phyloP scores from a whole-genome alignment of 2,888 invertebrate genomes.

The Drosophila hawaiiensis region DNA sequence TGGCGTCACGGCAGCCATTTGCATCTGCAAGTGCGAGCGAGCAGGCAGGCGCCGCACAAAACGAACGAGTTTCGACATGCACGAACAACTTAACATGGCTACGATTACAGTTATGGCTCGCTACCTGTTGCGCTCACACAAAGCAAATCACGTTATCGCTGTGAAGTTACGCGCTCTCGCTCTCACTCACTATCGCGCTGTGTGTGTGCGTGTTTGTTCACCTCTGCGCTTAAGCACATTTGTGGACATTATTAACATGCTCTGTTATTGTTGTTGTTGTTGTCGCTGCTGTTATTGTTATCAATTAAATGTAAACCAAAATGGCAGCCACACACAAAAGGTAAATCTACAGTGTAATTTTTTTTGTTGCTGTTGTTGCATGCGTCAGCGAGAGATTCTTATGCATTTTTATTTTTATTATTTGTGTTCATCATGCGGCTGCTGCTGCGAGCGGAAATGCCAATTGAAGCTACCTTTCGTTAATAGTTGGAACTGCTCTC shows the following conservation, averaged over 20 bases:
- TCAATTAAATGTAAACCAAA: conserved; percentile 76
- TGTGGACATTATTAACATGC: conserved; percentile 71
- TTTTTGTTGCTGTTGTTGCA: conserved; percentile 33
- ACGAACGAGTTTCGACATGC: conserved; percentile 56
- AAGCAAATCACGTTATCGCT: conserved; percentile 67
- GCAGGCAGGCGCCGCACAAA: conserved; percentile 16
- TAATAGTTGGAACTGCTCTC: conserved; percentile 55
- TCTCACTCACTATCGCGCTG: conserved; percentile 17
- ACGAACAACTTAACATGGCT: conserved; percentile 33
- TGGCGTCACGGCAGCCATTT: conserved; percentile 54
- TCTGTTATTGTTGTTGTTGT: conserved; percentile 56
- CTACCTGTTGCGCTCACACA: conserved; percentile 71
- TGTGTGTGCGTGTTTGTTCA: conserved; percentile 57
- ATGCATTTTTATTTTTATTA: conserved; percentile 57
- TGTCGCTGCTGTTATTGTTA: conserved; percentile 59
- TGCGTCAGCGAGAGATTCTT: conserved; percentile 69
- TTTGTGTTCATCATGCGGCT: conserved; percentile 41
- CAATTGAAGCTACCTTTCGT: conserved; percentile 75
- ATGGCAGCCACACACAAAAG: conserved; percentile 59
- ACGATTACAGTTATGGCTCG: conserved; percentile 32
- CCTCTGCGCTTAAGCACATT: conserved; percentile 64
- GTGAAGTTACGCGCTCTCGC: conserved; percentile 45
- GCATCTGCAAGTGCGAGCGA: conserved; percentile 39
- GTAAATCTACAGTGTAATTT: conserved; percentile 34
- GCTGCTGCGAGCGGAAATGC: conserved; percentile 65